Evolutionary conservation across 1,140 invertebrate species (phyloP).

Genomic region (Conus betulinus): DNA sequence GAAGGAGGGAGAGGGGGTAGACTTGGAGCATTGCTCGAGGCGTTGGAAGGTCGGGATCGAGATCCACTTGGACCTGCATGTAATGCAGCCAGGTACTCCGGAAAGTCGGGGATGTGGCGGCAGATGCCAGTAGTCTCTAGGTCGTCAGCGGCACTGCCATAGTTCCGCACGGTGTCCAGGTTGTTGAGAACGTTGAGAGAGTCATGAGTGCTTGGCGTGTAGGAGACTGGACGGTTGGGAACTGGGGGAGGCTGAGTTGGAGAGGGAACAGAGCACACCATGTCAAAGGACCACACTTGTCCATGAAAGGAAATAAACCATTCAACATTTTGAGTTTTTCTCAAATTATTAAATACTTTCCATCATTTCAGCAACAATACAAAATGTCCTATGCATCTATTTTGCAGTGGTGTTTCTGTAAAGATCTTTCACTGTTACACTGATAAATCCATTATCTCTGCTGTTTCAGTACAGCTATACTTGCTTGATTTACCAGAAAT

Average conservation of each 20-base stretch:
- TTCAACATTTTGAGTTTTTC: too few relatives aligned
- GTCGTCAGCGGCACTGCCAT: conserved; percentile 94
- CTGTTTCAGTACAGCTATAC: too few relatives aligned
- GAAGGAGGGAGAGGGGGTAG: conserved; percentile 76
- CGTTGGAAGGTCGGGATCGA: conserved; percentile 59
- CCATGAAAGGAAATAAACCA: too few relatives aligned
- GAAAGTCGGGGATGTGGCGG: conserved; percentile 77
- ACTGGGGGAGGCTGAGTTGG: conserved; percentile 78
- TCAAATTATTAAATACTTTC: too few relatives aligned
- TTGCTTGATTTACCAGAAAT: too few relatives aligned
- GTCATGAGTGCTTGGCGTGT: conserved; percentile 86
- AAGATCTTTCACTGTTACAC: too few relatives aligned
- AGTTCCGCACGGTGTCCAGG: conserved; percentile 92
- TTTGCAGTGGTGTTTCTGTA: too few relatives aligned
- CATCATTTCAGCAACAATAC: too few relatives aligned
- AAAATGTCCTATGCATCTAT: too few relatives aligned
- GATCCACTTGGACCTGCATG: conserved; percentile 75
- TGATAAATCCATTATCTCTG: too few relatives aligned
- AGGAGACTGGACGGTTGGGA: conserved; percentile 86
- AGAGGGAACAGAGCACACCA: too few relatives aligned
- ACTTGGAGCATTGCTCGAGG: conserved; percentile 29
- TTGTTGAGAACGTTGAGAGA: conserved; percentile 85
- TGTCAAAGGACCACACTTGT: too few relatives aligned
- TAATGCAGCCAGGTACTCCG: conserved; percentile 84
- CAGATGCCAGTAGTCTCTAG: conserved; percentile 84